These are phyloP conservation scores for Meganola albula DNA, from an alignment of 2,888 invertebrate species.

Conservation along the genomic window DNA sequence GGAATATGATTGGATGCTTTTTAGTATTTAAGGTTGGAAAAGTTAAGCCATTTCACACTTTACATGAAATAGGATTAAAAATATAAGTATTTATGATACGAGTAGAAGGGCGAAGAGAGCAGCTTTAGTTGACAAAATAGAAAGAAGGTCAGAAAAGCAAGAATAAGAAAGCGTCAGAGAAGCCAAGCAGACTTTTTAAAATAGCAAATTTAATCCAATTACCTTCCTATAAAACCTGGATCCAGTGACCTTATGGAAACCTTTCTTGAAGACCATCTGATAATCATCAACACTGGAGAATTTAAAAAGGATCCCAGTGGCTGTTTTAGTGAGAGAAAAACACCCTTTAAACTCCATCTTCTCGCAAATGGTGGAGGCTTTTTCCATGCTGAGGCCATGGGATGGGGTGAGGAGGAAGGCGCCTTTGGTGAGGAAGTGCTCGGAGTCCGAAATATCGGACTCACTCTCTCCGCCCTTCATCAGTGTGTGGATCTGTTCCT, in stretches of 20 bases:
- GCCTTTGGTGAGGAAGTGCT: conserved; percentile 88
- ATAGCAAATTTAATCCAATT: conserved; percentile 35
- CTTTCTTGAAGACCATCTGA: conserved; percentile 90
- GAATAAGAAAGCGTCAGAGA: conserved; percentile 9
- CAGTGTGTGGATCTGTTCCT: conserved; percentile 74
- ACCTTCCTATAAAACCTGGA: conserved; percentile 92
- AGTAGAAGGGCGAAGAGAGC: conserved; percentile 45
- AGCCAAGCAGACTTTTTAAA: conserved; percentile 16
- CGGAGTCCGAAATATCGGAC: conserved; percentile 86
- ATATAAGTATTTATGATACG: no score
- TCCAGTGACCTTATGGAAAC: conserved; percentile 91
- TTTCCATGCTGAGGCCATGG: conserved; percentile 90
- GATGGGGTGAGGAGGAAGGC: conserved; percentile 91
- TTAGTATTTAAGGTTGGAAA: no score
- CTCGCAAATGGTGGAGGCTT: conserved; percentile 90
- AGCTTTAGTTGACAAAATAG: conserved; percentile 3
- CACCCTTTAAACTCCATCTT: conserved; percentile 93
- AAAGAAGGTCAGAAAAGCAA: conserved; percentile 7
- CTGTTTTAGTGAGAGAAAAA: conserved; percentile 91
- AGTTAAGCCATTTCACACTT: no score
- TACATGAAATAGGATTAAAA: no score
- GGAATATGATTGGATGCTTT: no score
- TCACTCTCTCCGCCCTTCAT: conserved; percentile 87
- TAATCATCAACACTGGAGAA: conserved; percentile 92
- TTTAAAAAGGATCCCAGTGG: conserved; percentile 92